Evolutionary conservation across 2,888 invertebrate species (phyloP).

Genomic region (Himalopsyche kuldschensis): DNA sequence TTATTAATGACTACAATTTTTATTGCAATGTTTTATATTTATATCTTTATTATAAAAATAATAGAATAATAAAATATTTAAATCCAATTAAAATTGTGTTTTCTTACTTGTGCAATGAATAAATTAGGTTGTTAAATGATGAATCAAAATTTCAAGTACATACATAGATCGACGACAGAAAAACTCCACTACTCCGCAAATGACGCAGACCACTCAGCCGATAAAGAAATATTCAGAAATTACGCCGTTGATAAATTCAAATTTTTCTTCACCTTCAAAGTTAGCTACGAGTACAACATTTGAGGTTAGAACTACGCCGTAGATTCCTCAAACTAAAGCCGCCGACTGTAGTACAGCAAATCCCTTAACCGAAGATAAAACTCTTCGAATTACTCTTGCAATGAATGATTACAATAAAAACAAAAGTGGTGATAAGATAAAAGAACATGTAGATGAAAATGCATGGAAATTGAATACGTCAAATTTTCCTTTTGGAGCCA

Average conservation of each 20-base stretch:
- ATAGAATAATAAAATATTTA: neutral
- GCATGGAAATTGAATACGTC: slow-evolving; percentile 57
- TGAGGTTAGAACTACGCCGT: slow-evolving; percentile 12
- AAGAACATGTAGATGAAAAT: neutral
- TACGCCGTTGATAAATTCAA: neutral
- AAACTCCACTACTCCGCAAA: slow-evolving; percentile 10
- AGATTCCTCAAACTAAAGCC: slow-evolving; percentile 15
- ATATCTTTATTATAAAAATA: neutral
- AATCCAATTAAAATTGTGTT: neutral
- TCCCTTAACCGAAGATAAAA: neutral
- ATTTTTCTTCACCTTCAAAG: neutral
- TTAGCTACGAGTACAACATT: neutral
- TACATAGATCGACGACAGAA: neutral
- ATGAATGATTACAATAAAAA: neutral
- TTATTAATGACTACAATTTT: neutral
- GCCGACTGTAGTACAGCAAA: slow-evolving; percentile 5
- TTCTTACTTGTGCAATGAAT: neutral
- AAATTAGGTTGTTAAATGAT: too few relatives aligned
- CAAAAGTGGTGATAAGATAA: neutral
- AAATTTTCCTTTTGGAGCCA: too few relatives aligned
- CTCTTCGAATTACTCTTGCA: neutral
- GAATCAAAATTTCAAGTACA: too few relatives aligned
- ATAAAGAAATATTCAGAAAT: neutral
- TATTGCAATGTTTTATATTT: neutral
- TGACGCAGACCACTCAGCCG: neutral